Evolutionary conservation across 2,113 vertebrate species (phyloP).

Genomic region (Micronisus gabar): DNA sequence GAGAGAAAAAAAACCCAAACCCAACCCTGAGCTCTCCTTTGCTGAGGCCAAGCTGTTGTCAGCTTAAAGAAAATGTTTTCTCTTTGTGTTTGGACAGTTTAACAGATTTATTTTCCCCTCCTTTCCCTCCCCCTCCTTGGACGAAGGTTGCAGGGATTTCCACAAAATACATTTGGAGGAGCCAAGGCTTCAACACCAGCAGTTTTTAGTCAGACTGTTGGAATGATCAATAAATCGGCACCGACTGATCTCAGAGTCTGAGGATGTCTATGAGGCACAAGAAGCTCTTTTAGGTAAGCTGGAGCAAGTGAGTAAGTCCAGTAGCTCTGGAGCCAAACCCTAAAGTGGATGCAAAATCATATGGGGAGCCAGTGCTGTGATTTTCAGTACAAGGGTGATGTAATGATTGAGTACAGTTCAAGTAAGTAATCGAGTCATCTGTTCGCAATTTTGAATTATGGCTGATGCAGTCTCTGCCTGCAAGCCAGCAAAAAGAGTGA

Average conservation of each 20-base stretch:
- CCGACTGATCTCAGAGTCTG: constrained; percentile 55
- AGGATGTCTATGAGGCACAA: constrained; percentile 38
- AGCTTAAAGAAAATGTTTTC: constrained; percentile 22
- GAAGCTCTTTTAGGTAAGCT: constrained; percentile 55
- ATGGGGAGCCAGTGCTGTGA: constrained; percentile 45
- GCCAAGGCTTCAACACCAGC: constrained; percentile 40
- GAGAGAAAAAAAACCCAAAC: background rate
- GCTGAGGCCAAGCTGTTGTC: background rate
- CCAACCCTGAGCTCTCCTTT: background rate
- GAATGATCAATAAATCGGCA: constrained; percentile 43
- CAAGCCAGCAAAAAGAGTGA: constrained; percentile 40
- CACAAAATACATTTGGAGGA: background rate
- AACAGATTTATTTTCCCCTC: constrained; percentile 25
- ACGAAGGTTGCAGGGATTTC: constrained; percentile 54
- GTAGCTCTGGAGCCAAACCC: constrained; percentile 70
- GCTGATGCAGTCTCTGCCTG: constrained; percentile 32
- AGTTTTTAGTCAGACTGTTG: constrained; percentile 15
- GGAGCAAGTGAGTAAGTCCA: constrained; percentile 61
- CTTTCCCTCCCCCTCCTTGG: background rate
- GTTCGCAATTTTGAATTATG: constrained; percentile 66
- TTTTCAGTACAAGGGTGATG: constrained; percentile 63
- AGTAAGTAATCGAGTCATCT: constrained; percentile 60
- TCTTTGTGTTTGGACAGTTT: constrained; percentile 32
- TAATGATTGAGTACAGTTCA: constrained; percentile 68
- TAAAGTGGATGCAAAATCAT: constrained; percentile 52